These are phyloP conservation scores for Plectrocnemia conspersa DNA, from an alignment of 1,140 invertebrate species.

Conservation along the genomic window DNA sequence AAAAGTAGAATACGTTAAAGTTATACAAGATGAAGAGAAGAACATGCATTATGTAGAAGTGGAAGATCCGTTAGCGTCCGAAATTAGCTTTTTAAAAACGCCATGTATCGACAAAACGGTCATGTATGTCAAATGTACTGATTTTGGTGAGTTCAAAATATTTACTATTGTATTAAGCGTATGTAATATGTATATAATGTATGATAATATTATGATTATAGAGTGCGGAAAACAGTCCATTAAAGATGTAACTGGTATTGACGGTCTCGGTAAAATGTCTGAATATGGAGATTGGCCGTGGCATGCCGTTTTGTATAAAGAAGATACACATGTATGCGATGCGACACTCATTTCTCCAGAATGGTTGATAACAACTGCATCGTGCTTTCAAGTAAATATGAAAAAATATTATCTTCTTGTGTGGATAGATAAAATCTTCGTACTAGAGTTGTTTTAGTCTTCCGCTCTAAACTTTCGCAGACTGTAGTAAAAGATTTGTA, in stretches of 20 bases:
- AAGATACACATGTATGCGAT: constrained; percentile 83
- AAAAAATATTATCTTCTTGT: constrained; percentile 1
- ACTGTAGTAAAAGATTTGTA: no score
- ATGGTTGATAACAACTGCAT: constrained; percentile 83
- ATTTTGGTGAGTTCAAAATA: constrained; percentile 58
- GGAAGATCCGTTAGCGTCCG: constrained; percentile 69
- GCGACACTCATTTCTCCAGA: constrained; percentile 70
- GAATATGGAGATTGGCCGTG: constrained; percentile 83
- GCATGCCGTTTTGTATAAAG: constrained; percentile 77
- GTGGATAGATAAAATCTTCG: no score
- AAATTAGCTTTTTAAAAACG: constrained; percentile 74
- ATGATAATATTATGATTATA: constrained; percentile 38
- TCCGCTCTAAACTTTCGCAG: no score
- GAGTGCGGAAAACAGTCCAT: constrained; percentile 73
- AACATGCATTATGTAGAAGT: constrained; percentile 58
- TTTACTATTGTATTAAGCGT: constrained; percentile 20
- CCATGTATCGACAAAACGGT: constrained; percentile 72
- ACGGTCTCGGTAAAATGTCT: constrained; percentile 63
- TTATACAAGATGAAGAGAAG: constrained; percentile 40
- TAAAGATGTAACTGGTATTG: constrained; percentile 51
- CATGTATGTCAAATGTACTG: constrained; percentile 70
- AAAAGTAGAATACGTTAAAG: constrained; percentile 38
- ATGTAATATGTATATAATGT: background rate
- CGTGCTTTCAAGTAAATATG: constrained; percentile 72
- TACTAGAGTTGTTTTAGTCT: no score